Evolutionary conservation across 2,797 vertebrate genomes (phyloP), one percentile per base, ranked within the genome.

Genomic region (Anolis apletophallus): DNA sequence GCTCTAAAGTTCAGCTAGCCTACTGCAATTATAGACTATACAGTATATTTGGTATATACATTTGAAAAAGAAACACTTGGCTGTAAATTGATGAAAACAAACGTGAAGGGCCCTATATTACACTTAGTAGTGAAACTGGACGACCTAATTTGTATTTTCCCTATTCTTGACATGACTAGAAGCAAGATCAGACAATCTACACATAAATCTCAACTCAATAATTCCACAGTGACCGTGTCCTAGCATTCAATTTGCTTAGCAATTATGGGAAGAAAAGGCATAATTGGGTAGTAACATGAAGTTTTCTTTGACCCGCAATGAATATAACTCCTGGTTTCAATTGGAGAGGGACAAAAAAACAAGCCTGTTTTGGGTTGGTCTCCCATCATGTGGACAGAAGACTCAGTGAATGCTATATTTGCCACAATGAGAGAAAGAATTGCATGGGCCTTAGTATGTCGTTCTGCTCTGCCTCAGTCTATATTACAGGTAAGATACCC

Each of bases 181-280:
- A 72, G 21, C 34, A 16, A 77, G 80, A 59, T 77, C 80, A 85
- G 55, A 78, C 64, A 72, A 69, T 29, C 67, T 16, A 54, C 9
- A 29, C 50, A 67, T 82, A 82, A 88, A 88, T 83, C 73, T 40
- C 6, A 2, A 7, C 11, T 40, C 50, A 68, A 29, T 29, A 57
- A 32, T 59, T 86, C 57, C 80, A 78, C 40, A 61, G 68, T 78
- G 80, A 79, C 84, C 75, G 5, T 64, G 84, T 50, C 84, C 71
- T 12, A 4, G 29, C 29, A 55, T 82, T 86, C 29, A 3, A 64
- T 89, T 89, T 85, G 59, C 64, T 83, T 14, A 86, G 74, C 88
- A 83, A 82, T 89, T 86, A 86, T 79, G 74, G 21, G 57, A 86
- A 86, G 74, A 88, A 85, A 82, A 79, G 80, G 26, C 67, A 59